Evolutionary conservation across 1,140 invertebrate species (phyloP), one percentile per base, ranked within the genome.

Genomic region (Sarcophaga bullata): DNA sequence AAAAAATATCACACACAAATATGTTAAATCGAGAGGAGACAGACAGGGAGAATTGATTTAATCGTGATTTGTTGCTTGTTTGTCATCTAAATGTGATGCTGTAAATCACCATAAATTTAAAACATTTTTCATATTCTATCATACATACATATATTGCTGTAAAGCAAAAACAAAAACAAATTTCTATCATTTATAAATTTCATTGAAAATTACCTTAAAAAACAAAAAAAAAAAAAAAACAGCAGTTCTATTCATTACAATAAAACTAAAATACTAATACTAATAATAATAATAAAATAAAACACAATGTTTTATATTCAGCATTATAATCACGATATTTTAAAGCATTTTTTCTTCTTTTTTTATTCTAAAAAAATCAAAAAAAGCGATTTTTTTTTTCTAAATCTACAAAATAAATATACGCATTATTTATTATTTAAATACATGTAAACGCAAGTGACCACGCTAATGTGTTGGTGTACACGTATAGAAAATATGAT

Each of bases 391-490:
- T 49, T 3, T 49, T 7, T 25, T 9, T 49, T 3, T 49, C 15
- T 25, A 50, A 78, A 76, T 76, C 48, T 50, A 25, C 6, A 50
- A 46, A 48, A 73, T 73, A 75, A 46, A 75, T 46, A 50, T 78
- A 88, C 87, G 87, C 87, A 88, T 88, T 88, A 88, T 88, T 88
- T 88, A 88, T 88, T 86, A 88, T 88, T 88, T 85, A 86, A 88
- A 88, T 86, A 85, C 87, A 88, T 88, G 87, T 88, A 88, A 88
- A 78, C 25, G 73, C 54, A n/a, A 58, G 6, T 58, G 54, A 58
- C 50, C 25, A 73, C 17, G 1, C 6, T 47, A 8, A 6, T 49
- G 50, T 11, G n/a, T 17, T 50, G n/a, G 75, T 68, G 9, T 68
- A 68, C 87, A 87, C 87, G 87, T 88, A 88, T 88, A 86, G 86